phyloP scores from a whole-genome alignment of 2,888 invertebrate genomes.

The Ametastegia equiseti region DNA sequence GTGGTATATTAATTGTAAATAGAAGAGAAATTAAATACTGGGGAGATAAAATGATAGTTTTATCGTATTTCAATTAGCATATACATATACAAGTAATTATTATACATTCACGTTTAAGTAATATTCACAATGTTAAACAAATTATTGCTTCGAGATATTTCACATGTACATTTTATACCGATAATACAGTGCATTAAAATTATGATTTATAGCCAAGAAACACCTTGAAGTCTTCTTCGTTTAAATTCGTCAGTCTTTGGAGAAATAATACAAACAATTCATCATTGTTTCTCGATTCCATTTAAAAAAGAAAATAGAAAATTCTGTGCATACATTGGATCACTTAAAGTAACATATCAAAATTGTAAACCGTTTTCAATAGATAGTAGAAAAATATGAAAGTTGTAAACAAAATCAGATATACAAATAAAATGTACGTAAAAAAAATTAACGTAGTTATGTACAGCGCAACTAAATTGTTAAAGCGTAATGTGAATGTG shows the following conservation, averaged over 20 bases:
- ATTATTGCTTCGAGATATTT: conserved; percentile 36
- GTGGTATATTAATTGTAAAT: neutral
- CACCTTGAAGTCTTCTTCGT: neutral
- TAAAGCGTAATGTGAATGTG: conserved; percentile 37
- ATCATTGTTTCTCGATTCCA: neutral
- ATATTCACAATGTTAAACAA: conserved; percentile 33
- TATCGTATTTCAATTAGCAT: conserved; percentile 27
- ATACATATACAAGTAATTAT: conserved; percentile 25
- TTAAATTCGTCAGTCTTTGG: conserved; percentile 32
- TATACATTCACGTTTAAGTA: conserved; percentile 26
- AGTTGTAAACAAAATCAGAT: conserved; percentile 20
- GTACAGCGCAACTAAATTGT: conserved; percentile 36
- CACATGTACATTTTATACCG: conserved; percentile 22
- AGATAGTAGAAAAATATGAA: neutral
- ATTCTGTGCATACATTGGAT: conserved; percentile 35
- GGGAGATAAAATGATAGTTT: neutral
- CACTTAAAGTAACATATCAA: conserved; percentile 7
- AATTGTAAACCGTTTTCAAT: conserved; percentile 24
- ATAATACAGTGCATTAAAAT: conserved; percentile 31
- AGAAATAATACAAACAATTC: conserved; percentile 35
- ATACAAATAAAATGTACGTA: conserved; percentile 36
- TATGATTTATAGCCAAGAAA: conserved; percentile 37
- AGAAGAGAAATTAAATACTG: neutral
- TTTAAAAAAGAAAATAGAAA: neutral
- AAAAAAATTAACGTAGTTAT: conserved; percentile 34